Percentiles rank a stretch among this genome's conserved stretches.
Evolutionary conservation across 2,888 invertebrate species (phyloP).

Genomic region (Drymonia ruficornis): DNA sequence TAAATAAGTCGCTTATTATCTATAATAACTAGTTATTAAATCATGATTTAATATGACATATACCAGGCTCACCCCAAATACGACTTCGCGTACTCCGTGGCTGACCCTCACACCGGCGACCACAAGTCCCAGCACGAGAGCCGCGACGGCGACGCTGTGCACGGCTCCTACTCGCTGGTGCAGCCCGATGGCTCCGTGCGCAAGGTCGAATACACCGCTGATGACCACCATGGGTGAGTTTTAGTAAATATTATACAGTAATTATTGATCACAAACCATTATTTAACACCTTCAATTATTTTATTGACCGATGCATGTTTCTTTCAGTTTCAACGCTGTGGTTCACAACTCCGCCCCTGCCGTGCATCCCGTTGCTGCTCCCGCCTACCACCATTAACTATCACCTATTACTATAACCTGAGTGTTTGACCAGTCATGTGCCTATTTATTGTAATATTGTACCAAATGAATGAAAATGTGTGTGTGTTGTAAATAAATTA

Average conservation of each 20-base stretch:
- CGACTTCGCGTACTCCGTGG: slow-evolving; percentile 77
- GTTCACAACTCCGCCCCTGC: slow-evolving; percentile 56
- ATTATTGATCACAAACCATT: no score
- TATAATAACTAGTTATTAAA: no score
- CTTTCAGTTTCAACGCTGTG: slow-evolving; percentile 53
- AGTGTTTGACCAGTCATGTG: slow-evolving; percentile 4
- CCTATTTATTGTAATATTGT: slow-evolving; percentile 2
- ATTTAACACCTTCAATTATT: no score
- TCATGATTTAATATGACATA: background rate
- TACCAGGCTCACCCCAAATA: slow-evolving; percentile 64
- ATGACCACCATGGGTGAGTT: slow-evolving; percentile 72
- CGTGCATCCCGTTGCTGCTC: slow-evolving; percentile 43
- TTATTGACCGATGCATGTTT: background rate
- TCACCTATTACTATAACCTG: background rate
- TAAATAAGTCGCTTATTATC: background rate
- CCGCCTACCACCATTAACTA: slow-evolving; percentile 36
- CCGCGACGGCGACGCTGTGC: slow-evolving; percentile 77
- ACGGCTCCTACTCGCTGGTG: slow-evolving; percentile 83
- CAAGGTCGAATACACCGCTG: slow-evolving; percentile 77
- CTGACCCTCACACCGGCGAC: slow-evolving; percentile 83
- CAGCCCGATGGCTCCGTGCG: slow-evolving; percentile 81
- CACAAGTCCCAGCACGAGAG: slow-evolving; percentile 78
- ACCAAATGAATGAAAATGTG: background rate
- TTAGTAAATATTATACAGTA: no score
- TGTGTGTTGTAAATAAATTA: slow-evolving; percentile 1